A percentile compares a stretch with the other conserved stretches of the same genome.
phyloP scores from a whole-genome alignment of 2,113 vertebrate genomes.

The Elaphurus davidianus region DNA sequence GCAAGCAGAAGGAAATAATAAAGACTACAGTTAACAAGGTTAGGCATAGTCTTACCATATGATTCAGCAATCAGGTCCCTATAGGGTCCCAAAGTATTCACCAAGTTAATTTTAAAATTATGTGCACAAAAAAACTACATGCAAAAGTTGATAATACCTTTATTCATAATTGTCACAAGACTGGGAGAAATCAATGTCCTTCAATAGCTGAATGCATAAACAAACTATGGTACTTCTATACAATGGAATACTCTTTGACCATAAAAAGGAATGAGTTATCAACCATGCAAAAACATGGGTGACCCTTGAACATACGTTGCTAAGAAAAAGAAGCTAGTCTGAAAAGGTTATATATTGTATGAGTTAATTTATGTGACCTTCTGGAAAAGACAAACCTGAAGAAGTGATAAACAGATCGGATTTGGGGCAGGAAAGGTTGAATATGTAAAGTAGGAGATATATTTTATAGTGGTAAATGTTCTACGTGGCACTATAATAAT shows the following conservation, averaged over 20 bases:
- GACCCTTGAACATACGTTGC: not conserved
- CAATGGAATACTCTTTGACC: not conserved
- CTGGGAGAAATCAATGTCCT: not conserved
- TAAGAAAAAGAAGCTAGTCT: not conserved
- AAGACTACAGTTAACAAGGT: not conserved
- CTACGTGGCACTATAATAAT: not conserved
- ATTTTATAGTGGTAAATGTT: not conserved
- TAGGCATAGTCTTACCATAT: not conserved
- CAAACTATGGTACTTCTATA: not conserved
- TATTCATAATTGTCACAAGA: not conserved
- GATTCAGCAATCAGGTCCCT: not conserved
- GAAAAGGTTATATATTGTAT: not conserved
- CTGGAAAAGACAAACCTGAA: not conserved
- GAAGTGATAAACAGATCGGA: not conserved
- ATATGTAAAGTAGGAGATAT: not conserved
- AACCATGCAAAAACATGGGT: not conserved
- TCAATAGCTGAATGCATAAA: not conserved
- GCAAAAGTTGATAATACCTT: not conserved
- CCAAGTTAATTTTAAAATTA: not conserved
- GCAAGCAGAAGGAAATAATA: not conserved
- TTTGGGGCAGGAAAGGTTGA: not conserved
- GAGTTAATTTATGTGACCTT: not conserved
- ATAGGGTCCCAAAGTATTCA: not conserved
- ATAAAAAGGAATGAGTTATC: not conserved
- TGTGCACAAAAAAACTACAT: not conserved